These are phyloP conservation scores for Potamarius usumacintae DNA, from an alignment of 2,113 vertebrate species.

Conservation along the genomic window DNA sequence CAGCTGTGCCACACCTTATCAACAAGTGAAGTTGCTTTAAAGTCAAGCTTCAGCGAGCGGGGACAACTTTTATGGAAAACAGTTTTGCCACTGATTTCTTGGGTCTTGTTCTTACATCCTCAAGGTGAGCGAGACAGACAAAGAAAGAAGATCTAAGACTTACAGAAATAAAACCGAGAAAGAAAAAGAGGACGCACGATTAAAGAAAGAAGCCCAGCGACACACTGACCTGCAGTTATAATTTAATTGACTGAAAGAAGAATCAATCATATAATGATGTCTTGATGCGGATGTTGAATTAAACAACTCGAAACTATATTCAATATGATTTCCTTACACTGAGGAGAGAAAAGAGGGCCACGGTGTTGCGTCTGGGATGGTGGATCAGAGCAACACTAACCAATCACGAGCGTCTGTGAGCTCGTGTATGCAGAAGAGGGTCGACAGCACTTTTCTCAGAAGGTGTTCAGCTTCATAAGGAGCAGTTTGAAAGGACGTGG, in stretches of 20 bases:
- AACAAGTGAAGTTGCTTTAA: not conserved
- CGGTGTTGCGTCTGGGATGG: no score
- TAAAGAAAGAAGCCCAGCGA: not conserved
- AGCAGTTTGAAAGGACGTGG: no score
- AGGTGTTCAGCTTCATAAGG: not conserved
- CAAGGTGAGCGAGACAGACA: not conserved
- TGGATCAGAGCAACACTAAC: not conserved
- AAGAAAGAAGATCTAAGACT: not conserved
- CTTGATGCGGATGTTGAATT: not conserved
- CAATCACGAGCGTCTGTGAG: not conserved
- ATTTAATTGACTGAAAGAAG: not conserved
- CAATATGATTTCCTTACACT: not conserved
- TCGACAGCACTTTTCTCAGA: not conserved
- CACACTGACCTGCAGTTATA: not conserved
- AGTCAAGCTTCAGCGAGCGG: not conserved
- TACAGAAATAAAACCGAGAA: not conserved
- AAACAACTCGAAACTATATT: not conserved
- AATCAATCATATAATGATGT: not conserved
- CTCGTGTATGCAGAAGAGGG: not conserved
- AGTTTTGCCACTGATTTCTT: not conserved
- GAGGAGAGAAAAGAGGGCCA: no score
- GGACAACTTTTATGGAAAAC: not conserved
- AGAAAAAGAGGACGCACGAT: not conserved
- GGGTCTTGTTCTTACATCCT: not conserved
- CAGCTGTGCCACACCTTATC: not conserved